Evolutionary conservation across 2,888 invertebrate genomes (phyloP), one percentile per base, ranked within the genome.

Genomic region (Spodoptera exigua): DNA sequence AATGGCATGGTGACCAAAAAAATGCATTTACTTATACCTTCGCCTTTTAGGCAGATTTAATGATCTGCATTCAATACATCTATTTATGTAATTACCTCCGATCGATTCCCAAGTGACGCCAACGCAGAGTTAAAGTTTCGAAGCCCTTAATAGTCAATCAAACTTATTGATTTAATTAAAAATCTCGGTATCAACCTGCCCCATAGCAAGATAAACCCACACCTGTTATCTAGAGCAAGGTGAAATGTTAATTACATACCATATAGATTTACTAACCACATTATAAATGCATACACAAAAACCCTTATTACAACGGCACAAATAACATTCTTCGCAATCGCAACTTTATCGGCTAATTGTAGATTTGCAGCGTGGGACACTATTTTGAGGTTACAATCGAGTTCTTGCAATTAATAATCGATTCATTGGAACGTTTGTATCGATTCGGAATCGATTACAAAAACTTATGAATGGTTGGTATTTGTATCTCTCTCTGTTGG

Each of bases 171-270:
- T 43, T 60, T 40, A 37, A 57, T 69, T 64, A 61, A 73, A 72
- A 75, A 70, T 44, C 64, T 44, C 39, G 34, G 63, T 46, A 45
- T 63, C 66, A 57, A 70, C 69, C 54, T 55, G 53, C 51, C 68
- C 74, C 65, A 58, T 54, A 71, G 27, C 13, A 17, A 65, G 68
- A 64, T 60, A 70, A 75, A 51, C 74, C 75, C 63, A 80, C 81
- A 85, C 83, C 83, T 86, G 83, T 70, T 84, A 89, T 85, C 81
- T 90, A 61, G 90, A 88, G 87, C 90, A 87, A 91, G 91, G 91
- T 88, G 83, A 89, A 86, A 86, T 83, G 79, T 81, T 90, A 89
- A 90, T 90, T 88, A 89, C 62, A 81, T 64, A 79, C 82, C 81
- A 85, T 88, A 85, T 82, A 78, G 81, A 85, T 80, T 83, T 68